Evolutionary conservation across 1,140 invertebrate species (phyloP), one percentile per base, ranked within the genome.

Genomic region (Nephotettix cincticeps): DNA sequence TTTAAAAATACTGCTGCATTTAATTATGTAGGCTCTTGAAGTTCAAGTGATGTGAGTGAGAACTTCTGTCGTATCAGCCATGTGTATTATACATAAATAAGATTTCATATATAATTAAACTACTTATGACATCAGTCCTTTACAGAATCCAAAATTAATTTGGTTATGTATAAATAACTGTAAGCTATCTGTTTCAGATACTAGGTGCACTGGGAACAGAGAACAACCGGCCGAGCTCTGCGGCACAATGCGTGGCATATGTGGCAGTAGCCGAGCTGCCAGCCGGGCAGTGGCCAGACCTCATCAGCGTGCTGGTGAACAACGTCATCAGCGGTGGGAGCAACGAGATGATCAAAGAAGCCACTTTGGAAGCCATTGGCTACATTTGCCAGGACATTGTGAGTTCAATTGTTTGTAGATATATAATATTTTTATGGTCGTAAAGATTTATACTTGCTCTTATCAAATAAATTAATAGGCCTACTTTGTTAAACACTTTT

Each of bases 171-270:
- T n/a, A n/a, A n/a, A n/a, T n/a, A n/a, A n/a, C n/a, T n/a, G n/a
- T n/a, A n/a, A n/a, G n/a, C n/a, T n/a, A n/a, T n/a, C n/a, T n/a
- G n/a, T n/a, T n/a, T n/a, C 78, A 97, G 95, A 94, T 98, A 76
- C 84, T 99, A 76, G 86, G 88, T 76, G 91, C 97, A 14, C 86
- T 99, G 68, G 97, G 98, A 63, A 99, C 97, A 63, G 98, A 99
- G 86, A 94, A 91, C 69, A 91, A 90, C 70, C 85, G 97, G 71
- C 95, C 97, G 1, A 98, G 96, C 78, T 96, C 96, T 70, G 97
- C 98, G 17, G 97, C 98, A 1, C 98, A 99, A 81, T 99, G 98
- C 85, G 95, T 99, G 29, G 97, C 98, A 11, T 97, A 98, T 81
- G 95, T 99, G 71, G 98, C 97, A 11, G 95, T 98, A 47, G 91